Base-by-base conservation (phyloP, 2,888 invertebrate genomes). In the Athalia circularis region DNA sequence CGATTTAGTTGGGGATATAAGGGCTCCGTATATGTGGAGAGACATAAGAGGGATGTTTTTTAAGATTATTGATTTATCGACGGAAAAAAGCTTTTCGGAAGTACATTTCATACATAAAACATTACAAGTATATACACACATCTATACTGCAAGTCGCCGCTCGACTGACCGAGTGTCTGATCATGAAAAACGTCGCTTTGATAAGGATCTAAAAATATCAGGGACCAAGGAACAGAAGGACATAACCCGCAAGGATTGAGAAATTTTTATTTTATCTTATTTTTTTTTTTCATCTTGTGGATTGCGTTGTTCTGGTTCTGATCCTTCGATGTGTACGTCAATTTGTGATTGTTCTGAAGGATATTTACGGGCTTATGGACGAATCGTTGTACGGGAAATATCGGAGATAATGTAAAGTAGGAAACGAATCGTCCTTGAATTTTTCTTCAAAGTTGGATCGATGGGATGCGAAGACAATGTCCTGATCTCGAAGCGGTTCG, bases 61-160 rank as follows among this genome's bases (percentile, higher is more conserved):
- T 72, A 59, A 72, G 72, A 72, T 72, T 72, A 72, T 59, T 72
- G 72, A 72, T 72, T 72, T 72, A 72, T 72, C 72, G 72, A 72
- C 59, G 72, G 72, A 48, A 59, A 72, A 72, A 72, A 72, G 45
- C 59, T 72, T 43, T 45, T 4, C 8, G n/a, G 29, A 29, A 29
- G 2, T 29, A 29, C 29, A 29, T 29, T 29, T 29, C 29, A 29
- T 29, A 29, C 29, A 29, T 29, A 29, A 29, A 29, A 29, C 29
- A 29, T 29, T 29, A 29, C 2, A 29, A 29, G 29, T 29, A 29
- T n/a, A n/a, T 29, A 29, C 29, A 2, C 29, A 29, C 29, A 29
- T 29, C 29, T 29, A 2, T 29, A 29, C n/a, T n/a, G n/a, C n/a
- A n/a, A n/a, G n/a, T n/a, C n/a, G n/a, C n/a, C n/a, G n/a, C n/a